phyloP scores from a whole-genome alignment of 2,113 vertebrate species.

The Eptesicus fuscus region DNA sequence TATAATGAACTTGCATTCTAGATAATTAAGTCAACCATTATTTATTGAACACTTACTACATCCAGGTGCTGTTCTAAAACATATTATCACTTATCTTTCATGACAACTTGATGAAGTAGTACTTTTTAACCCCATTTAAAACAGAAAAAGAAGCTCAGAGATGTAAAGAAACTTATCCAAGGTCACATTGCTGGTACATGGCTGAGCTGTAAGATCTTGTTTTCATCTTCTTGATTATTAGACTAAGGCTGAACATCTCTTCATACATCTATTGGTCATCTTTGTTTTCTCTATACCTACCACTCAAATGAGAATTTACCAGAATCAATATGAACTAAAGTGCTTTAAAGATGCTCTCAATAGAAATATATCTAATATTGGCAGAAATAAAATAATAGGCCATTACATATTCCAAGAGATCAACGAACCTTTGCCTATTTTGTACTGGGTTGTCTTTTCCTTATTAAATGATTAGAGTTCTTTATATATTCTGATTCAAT shows the following conservation, averaged over 20 bases:
- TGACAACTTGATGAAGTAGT: not conserved
- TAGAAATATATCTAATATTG: not conserved
- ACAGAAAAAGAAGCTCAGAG: too few relatives aligned
- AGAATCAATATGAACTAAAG: not conserved
- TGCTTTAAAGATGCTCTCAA: not conserved
- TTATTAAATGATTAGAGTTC: not conserved
- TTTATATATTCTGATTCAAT: not conserved
- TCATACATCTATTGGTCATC: not conserved
- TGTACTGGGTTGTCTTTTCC: not conserved
- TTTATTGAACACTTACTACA: not conserved
- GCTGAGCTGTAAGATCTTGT: not conserved
- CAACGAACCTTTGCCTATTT: not conserved
- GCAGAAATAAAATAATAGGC: slow-evolving; percentile 1
- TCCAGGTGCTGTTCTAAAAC: not conserved
- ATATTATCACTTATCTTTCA: not conserved
- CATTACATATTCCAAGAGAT: not conserved
- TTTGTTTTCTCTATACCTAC: not conserved
- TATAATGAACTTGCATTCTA: not conserved
- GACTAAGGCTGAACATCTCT: not conserved
- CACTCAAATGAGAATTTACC: not conserved
- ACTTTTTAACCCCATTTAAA: not conserved
- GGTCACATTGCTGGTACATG: not conserved
- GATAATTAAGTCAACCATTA: not conserved
- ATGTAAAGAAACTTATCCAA: not conserved
- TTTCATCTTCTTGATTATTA: not conserved